Evolutionary conservation across 2,797 vertebrate genomes (phyloP).

Genomic region (Hippopotamyrus pictus): DNA sequence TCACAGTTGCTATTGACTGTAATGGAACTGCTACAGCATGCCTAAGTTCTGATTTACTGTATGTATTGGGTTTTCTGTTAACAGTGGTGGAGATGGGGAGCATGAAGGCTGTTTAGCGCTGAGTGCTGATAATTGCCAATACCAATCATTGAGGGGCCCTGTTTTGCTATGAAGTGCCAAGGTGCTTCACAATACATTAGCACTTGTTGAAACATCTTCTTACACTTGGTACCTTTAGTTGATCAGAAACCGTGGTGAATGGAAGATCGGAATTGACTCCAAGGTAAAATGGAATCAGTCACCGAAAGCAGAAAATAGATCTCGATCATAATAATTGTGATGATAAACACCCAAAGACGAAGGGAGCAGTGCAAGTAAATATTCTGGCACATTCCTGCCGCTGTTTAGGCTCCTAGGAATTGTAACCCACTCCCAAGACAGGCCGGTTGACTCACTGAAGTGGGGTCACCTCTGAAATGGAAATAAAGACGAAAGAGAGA

Average conservation of each 20-base stretch:
- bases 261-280: background rate
- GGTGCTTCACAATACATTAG: background rate
- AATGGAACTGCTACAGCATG: background rate
- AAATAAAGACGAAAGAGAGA: background rate
- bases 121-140: constrained; percentile 4
- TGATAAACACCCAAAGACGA: background rate
- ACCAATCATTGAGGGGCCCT: background rate
- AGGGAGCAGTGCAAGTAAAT: background rate
- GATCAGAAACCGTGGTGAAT: background rate
- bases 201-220: background rate
- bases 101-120: background rate
- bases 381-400: background rate
- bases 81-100: background rate
- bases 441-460: background rate
- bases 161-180: background rate
- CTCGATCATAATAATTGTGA: background rate
- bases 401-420: background rate
- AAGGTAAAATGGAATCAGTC: background rate
- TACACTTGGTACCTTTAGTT: background rate
- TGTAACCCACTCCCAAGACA: background rate
- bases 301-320: background rate
- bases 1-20: background rate
- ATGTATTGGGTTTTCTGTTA: background rate
- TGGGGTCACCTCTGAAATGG: background rate
- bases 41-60: background rate